A percentile compares a stretch with the other conserved stretches of the same genome.
phyloP scores from a whole-genome alignment of 2,113 vertebrate genomes.

The Eulemur macaco region DNA sequence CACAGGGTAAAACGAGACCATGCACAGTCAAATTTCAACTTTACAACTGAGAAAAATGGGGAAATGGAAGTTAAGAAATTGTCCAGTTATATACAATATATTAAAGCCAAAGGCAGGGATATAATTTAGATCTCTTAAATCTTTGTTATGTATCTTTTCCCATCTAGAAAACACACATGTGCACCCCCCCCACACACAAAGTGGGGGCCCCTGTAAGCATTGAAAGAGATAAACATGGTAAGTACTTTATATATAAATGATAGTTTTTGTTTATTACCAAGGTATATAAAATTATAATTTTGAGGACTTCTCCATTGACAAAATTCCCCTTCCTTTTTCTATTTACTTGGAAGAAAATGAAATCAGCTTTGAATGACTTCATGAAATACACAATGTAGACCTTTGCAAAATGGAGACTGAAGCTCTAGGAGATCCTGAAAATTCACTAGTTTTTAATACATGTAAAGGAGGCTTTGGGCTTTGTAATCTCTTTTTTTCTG shows the following conservation, averaged over 20 bases:
- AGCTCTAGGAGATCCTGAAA: not conserved
- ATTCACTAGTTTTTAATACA: not conserved
- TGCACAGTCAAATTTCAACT: not conserved
- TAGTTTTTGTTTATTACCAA: not conserved
- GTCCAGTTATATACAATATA: not conserved
- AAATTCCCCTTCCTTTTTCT: not conserved
- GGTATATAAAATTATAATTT: not conserved
- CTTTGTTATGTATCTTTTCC: not conserved
- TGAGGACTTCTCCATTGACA: not conserved
- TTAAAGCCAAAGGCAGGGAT: not conserved
- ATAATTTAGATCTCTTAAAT: not conserved
- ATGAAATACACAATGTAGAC: not conserved
- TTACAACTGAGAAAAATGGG: not conserved
- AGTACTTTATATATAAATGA: not conserved
- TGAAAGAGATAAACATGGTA: not conserved
- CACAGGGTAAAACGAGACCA: not conserved
- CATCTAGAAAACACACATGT: not conserved
- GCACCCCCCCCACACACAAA: not conserved
- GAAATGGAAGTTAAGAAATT: not conserved
- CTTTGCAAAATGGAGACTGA: not conserved
- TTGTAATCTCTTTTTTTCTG: not conserved
- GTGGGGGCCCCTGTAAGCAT: rapidly evolving
- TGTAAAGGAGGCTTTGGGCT: not conserved
- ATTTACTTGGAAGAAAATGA: not conserved
- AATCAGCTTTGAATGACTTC: not conserved